Evolutionary conservation across 2,888 invertebrate species (phyloP), one percentile per base, ranked within the genome.

Genomic region (Catonia carolina): DNA sequence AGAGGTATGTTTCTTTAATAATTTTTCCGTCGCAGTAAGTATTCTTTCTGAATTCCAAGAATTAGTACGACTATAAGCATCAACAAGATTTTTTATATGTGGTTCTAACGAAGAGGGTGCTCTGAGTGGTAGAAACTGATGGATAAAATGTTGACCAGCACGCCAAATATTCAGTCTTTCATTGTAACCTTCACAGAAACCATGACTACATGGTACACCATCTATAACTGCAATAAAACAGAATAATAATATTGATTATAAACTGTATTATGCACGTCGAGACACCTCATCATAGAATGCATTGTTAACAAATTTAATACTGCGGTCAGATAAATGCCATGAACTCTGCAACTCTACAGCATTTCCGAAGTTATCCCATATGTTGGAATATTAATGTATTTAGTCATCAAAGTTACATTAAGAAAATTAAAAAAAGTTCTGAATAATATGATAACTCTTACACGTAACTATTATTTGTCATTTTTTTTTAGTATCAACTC

Each of bases 71-170:
- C 51, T 51, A 50, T 61, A 61, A 2, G 61, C 61, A 33, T 61
- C 59, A 15, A 61, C 20, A 12, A 61, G 47, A 10, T n/a, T 51
- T 8, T 51, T 42, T 12, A 56, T 56, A 10, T 56, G 61, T 1
- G 61, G 59, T 39, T 62, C 58, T 12, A 62, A 59, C 5, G 59
- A 41, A 8, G 60, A 58, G 1, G 62, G 62, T 2, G 55, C 62
- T 17, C 58, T 45, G 18, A 54, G 23, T 2, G 61, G 62, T n/a
- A 62, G 48, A 31, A 62, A 57, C 53, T 62, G 62, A 2, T 42
- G 53, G 4, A 62, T 58, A 36, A 62, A 54, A 22, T 62, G 61
- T 20, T 60, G 58, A 0, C 61, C 62, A 8, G 61, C 62, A 10
- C 59, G 12, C 37, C 53, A 53, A 15, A 62, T 57, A 49, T 62